A percentile compares a stretch with the other conserved stretches of the same genome.
phyloP scores from a whole-genome alignment of 2,888 invertebrate genomes.

The Drosophila nr. fundita region DNA sequence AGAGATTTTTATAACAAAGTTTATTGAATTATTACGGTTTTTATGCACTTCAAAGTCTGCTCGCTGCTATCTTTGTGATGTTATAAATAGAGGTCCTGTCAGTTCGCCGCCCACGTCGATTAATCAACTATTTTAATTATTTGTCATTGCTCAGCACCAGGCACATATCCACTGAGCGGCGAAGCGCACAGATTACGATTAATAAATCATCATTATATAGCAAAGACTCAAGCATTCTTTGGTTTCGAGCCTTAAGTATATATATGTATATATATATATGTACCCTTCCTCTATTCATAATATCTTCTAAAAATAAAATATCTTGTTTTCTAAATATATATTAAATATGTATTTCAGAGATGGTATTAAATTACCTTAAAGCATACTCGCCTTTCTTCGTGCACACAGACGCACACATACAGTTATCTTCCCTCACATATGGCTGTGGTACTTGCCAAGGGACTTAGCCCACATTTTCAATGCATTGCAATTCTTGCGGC shows the following conservation, averaged over 20 bases:
- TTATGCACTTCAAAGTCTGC: not conserved
- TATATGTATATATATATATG: not conserved
- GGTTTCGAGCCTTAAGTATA: not conserved
- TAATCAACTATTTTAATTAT: constrained; percentile 39
- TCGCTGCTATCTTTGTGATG: constrained; percentile 4
- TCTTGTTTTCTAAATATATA: not conserved
- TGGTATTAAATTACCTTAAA: not conserved
- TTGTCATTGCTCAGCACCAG: constrained; percentile 10
- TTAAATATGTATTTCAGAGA: not conserved
- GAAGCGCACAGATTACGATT: not conserved
- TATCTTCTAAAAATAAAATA: no score
- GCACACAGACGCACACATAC: not conserved
- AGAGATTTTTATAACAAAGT: not conserved
- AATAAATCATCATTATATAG: not conserved
- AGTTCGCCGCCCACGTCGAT: constrained; percentile 22
- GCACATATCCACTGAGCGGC: constrained; percentile 15
- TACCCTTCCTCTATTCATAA: no score
- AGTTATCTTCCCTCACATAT: constrained; percentile 29
- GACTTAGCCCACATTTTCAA: constrained; percentile 21
- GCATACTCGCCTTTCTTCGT: not conserved
- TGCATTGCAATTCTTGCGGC: constrained; percentile 28
- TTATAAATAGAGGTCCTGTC: constrained; percentile 32
- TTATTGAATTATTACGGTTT: not conserved
- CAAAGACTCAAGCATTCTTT: not conserved
- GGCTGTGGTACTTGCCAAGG: constrained; percentile 42